These are phyloP conservation scores for Dendronephthya gigantea DNA, from an alignment of 64 coral and sea anemone species.

Conservation along the genomic window DNA sequence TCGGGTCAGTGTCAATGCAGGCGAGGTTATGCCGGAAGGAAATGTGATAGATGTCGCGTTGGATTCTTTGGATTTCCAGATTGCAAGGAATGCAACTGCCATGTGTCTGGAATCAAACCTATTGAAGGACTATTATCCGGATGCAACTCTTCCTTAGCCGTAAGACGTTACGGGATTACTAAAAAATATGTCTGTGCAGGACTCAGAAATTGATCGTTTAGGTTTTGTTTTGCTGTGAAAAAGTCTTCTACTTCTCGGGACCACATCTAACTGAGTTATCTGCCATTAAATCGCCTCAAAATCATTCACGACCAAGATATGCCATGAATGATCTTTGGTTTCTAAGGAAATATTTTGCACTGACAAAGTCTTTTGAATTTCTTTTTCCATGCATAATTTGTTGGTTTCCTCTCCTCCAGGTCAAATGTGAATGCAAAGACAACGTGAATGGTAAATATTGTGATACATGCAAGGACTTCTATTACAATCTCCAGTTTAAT, in stretches of 20 bases:
- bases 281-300: no score
- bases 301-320: no score
- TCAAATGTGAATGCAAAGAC: slow-evolving; percentile 65
- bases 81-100: slow-evolving; percentile 72
- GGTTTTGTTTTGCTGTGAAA: no score
- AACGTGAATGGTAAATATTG: slow-evolving; percentile 67
- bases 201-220: no score
- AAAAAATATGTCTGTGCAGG: no score
- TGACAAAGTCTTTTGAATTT: no score
- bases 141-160: neutral
- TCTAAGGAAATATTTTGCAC: no score
- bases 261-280: no score
- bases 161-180: slow-evolving; percentile 43
- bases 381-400: no score
- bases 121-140: neutral
- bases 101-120: slow-evolving; percentile 61
- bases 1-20: slow-evolving; percentile 85
- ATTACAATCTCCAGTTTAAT: slow-evolving; percentile 52
- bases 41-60: slow-evolving; percentile 70
- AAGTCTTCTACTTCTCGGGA: no score
- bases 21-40: slow-evolving; percentile 51
- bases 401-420: slow-evolving; percentile 13
- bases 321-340: no score
- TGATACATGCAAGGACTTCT: slow-evolving; percentile 63
- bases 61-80: slow-evolving; percentile 75